Base-by-base conservation (phyloP, 2,797 vertebrate genomes). In the Hephaestus fuliginosus region DNA sequence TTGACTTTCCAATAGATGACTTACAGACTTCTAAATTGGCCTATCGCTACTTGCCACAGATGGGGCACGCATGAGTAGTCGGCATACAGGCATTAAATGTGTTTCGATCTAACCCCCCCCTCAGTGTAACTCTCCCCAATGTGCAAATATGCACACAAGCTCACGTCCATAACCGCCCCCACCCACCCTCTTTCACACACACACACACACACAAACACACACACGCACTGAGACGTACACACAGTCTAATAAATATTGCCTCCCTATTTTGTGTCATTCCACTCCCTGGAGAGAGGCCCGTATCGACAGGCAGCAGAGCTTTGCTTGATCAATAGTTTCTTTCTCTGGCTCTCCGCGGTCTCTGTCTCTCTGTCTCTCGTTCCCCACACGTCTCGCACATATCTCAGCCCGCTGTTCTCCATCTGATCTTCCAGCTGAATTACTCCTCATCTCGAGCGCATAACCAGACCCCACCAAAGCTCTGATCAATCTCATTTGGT, bases 251-350 rank as follows among this genome's bases (percentile, higher is more conserved):
- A 89, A 86, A 89, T 89, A 85, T 81, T 36, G 62, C 84, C 80
- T 83, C 87, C 69, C 76, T 83, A 74, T 90, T 88, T 90, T 88
- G 82, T 88, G 90, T 85, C 91, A 84, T 79, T 86, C 66, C 70
- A 44, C 78, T 88, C 91, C 74, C 88, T 1, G 76, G 81, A 90
- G 88, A 85, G 78, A 83, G 46, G 76, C 56, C 55, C 8, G 2
- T 86, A 94, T 91, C 51, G 92, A 92, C 88, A 89, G 75, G 71
- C 81, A 63, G 78, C 89, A 68, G 75, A 85, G 88, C 86, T 89
- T 78, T 75, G 77, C 78, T 66, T 88, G 89, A 93, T 94, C 93
- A 83, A 94, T 93, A 87, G 73, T 76, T 78, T 85, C 79, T 84
- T 82, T 87, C 83, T 87, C 70, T 62, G 25, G 49, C 70, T 72